Evolutionary conservation across 2,888 invertebrate species (phyloP).

Genomic region (Yponomeuta malinellus): DNA sequence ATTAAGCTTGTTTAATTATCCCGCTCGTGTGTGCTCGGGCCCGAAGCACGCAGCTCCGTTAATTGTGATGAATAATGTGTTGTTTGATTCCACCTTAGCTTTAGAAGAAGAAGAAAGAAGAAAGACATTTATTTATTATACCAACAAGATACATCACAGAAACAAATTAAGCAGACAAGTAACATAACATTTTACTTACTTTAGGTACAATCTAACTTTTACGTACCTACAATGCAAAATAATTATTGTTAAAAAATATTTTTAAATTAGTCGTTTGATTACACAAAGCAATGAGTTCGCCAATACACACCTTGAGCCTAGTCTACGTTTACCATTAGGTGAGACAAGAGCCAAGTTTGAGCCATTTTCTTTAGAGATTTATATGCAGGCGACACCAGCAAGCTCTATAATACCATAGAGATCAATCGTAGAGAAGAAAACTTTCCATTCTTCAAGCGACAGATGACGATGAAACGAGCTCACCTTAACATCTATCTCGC

Average conservation of each 20-base stretch:
- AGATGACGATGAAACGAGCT: constrained; percentile 66
- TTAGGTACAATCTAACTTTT: neutral
- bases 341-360: no score
- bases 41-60: neutral
- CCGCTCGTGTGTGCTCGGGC: constrained; percentile 42
- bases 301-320: no score
- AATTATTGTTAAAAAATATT: no score
- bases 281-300: no score
- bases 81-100: neutral
- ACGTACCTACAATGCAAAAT: neutral
- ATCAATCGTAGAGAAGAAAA: neutral
- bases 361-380: no score
- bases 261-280: no score
- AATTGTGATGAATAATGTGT: neutral
- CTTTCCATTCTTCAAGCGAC: constrained; percentile 1
- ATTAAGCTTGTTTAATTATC: constrained; percentile 71
- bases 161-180: no score
- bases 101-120: neutral
- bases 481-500: constrained; percentile 50
- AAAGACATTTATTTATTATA: no score
- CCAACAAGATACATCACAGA: no score
- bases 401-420: neutral
- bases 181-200: no score
- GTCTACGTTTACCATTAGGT: no score
- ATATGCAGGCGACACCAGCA: no score